Base-by-base conservation (phyloP, 2,888 invertebrate species). In the Cephus nigrinus region DNA sequence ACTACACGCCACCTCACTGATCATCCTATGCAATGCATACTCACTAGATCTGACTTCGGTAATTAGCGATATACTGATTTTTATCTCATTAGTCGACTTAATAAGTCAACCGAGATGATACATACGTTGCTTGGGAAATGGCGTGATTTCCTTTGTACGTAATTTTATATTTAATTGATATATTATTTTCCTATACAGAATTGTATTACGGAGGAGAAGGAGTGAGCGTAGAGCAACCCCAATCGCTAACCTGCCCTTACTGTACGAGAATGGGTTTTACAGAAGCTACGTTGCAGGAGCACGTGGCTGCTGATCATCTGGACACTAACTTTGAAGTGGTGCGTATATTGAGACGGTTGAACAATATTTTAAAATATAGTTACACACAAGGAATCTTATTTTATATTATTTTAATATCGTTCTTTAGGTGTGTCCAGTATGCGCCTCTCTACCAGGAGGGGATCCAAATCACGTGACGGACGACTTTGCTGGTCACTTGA, bases 1-100 rank as follows among this genome's bases (percentile, higher is more conserved):
- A 97, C 97, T 87, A 97, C 97, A 85, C 95, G 98, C 88, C 99
- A 99, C 92, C 96, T 97, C 86, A 96, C 96, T 88, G 98, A 98
- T 92, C 99, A 99, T 93, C 98, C 99, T 80, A 98, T 99, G 97
- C 99, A 99, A 93, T 99, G 99, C 92, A 98, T 99, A 89, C 95
- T 99, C 90, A 98, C 99, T 86, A 95, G 98, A 93, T 95, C 97
- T 92, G 99, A 99, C 93, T 98, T 97, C 94, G 98, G 97, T 97
- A 92, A 93, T 55, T 23, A 55, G 9, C 23, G 0, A 23, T 55
- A 55, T 5, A 23, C 23, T 23, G 9, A 23, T 55, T 15, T 23
- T 55, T 55, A 55, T 55, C 55, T 55, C 9, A 3, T 55, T 23
- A 9, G 55, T 23, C 23, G 55, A 55, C 32, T 31, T 31, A 71